Conservation (phyloP, 1,140 invertebrate species). For the Drosophila virilis region DNA sequence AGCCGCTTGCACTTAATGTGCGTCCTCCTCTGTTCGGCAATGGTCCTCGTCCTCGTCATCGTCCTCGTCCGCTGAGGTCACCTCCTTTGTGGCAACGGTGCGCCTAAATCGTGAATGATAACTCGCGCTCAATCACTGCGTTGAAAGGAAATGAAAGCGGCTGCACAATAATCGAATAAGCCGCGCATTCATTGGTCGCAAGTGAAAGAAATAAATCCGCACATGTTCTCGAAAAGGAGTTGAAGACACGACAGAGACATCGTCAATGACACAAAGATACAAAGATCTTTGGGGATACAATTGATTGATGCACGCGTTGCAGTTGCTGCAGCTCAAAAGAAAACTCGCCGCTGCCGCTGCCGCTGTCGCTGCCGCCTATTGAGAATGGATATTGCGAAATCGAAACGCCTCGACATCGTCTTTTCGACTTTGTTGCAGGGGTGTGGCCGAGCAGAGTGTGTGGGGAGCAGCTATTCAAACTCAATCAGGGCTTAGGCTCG, state of each 20-base stretch:
- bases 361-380: conserved; percentile 26
- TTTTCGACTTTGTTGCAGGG: conserved; percentile 43
- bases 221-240: conserved; percentile 61
- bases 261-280: conserved; percentile 50
- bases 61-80: conserved; percentile 23
- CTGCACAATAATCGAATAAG: conserved; percentile 77
- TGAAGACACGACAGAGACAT: conserved; percentile 36
- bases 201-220: conserved; percentile 77
- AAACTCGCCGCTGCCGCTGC: conserved; percentile 16
- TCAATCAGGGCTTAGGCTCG: conserved; percentile 65
- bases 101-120: conserved; percentile 74
- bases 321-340: conserved; percentile 45
- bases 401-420: conserved; percentile 27
- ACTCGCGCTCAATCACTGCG: conserved; percentile 73
- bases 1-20: conserved; percentile 60
- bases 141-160: conserved; percentile 75
- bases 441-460: neutral
- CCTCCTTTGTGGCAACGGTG: conserved; percentile 63
- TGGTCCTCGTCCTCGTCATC: neutral
- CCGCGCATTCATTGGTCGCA: conserved; percentile 70
- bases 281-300: conserved; percentile 46
- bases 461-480: conserved; percentile 32
- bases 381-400: conserved; percentile 48
- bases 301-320: conserved; percentile 50
- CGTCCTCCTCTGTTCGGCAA: conserved; percentile 18